Conservation (phyloP, 2,888 invertebrate genomes). For the Drosophila aldrichi region DNA sequence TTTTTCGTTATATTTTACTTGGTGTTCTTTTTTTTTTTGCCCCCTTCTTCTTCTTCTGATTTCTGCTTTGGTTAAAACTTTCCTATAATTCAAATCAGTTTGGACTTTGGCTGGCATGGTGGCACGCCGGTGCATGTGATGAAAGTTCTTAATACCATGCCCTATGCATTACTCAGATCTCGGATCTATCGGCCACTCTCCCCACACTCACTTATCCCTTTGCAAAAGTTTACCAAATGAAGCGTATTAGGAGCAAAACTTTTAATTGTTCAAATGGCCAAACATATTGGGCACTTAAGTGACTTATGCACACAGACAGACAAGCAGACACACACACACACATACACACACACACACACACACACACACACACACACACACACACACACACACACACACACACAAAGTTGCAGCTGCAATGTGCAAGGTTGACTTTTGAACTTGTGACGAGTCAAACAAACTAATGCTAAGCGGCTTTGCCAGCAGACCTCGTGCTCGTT, state of each 20-base stretch:
- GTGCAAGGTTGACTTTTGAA: slow-evolving; percentile 69
- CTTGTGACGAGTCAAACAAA: slow-evolving; percentile 64
- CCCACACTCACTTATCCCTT: slow-evolving; percentile 22
- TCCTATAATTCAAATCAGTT: slow-evolving; percentile 28
- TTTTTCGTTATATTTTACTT: neutral
- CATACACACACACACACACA: slow-evolving; percentile 35
- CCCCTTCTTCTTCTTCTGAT: slow-evolving; percentile 1
- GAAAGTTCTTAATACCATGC: slow-evolving; percentile 50
- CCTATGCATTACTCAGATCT: slow-evolving; percentile 9
- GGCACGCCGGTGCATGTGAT: slow-evolving; percentile 34
- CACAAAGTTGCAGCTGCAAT: slow-evolving; percentile 17
- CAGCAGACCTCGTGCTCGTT: slow-evolving; percentile 14
- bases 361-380: slow-evolving; percentile 29
- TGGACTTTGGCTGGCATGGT: neutral
- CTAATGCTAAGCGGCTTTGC: slow-evolving; percentile 74
- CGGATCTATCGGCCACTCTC: slow-evolving; percentile 7
- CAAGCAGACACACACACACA: slow-evolving; percentile 23
- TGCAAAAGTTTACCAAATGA: slow-evolving; percentile 79
- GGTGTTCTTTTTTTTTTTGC: too few species aligned
- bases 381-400: slow-evolving; percentile 18
- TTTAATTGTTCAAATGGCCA: slow-evolving; percentile 82
- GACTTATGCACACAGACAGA: slow-evolving; percentile 53
- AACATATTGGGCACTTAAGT: slow-evolving; percentile 80
- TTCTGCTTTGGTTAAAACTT: slow-evolving; percentile 5
- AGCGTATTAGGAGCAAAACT: slow-evolving; percentile 81